These are phyloP conservation scores for Chymomyza caudatula DNA, from an alignment of 2,888 invertebrate species.

Conservation along the genomic window DNA sequence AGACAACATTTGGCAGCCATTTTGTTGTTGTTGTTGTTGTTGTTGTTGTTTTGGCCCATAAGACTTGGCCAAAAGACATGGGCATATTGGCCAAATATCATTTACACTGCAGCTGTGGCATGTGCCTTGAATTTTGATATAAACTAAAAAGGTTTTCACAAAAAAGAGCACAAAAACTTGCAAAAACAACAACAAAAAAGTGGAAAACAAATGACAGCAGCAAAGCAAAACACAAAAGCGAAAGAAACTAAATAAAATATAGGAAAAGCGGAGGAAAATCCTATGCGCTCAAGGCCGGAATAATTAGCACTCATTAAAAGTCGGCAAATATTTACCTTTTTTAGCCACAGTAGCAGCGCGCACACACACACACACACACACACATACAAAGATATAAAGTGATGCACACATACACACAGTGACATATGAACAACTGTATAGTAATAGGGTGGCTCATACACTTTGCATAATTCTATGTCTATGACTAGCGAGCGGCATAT, in stretches of 20 bases:
- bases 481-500: neutral
- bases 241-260: conserved; percentile 10
- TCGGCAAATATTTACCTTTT: conserved; percentile 39
- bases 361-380: neutral
- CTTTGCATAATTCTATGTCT: neutral
- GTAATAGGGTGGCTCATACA: neutral
- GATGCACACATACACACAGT: too few species aligned
- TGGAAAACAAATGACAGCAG: neutral
- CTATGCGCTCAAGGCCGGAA: conserved; percentile 17
- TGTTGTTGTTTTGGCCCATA: neutral
- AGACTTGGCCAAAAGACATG: neutral
- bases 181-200: neutral
- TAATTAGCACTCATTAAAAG: conserved; percentile 44
- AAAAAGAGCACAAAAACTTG: neutral
- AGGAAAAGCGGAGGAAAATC: conserved; percentile 22
- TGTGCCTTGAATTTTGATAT: conserved; percentile 13
- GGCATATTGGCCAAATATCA: neutral
- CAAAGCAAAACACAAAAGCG: neutral
- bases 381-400: too few species aligned
- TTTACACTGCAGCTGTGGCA: conserved; percentile 2
- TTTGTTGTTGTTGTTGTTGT: neutral
- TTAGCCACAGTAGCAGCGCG: conserved; percentile 1
- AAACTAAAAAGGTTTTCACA: neutral
- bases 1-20: neutral
- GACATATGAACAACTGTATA: neutral